Evolutionary conservation across 2,113 vertebrate species (phyloP).

Genomic region (Nansenia antarctica): DNA sequence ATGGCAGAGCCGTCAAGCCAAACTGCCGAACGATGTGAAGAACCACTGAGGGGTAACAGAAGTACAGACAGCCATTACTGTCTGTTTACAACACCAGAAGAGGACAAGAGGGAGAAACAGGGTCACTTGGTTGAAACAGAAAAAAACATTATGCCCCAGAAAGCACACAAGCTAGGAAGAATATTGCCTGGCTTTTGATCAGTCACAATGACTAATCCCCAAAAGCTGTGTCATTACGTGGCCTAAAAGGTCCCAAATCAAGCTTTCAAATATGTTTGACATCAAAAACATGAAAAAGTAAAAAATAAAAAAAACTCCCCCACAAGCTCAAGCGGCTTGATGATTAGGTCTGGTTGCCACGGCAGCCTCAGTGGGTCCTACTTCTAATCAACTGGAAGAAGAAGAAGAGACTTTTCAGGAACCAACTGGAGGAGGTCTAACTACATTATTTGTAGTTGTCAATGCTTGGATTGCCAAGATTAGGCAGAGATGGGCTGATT

Average conservation of each 20-base stretch:
- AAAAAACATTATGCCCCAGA: slow-evolving; percentile 45
- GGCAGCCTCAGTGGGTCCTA: too few relatives aligned
- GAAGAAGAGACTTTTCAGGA: too few relatives aligned
- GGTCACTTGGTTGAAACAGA: slow-evolving; percentile 55
- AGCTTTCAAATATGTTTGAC: too few relatives aligned
- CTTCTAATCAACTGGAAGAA: too few relatives aligned
- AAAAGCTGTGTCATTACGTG: background rate
- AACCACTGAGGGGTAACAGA: slow-evolving; percentile 66
- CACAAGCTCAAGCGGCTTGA: too few relatives aligned
- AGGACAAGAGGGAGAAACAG: slow-evolving; percentile 32
- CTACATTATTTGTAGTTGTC: too few relatives aligned
- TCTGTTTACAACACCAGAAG: slow-evolving; percentile 63
- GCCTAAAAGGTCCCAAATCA: too few relatives aligned
- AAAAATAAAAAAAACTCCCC: background rate
- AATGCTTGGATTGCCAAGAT: too few relatives aligned
- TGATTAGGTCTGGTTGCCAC: too few relatives aligned
- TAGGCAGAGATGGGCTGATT: background rate
- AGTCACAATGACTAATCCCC: too few relatives aligned
- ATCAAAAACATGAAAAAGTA: background rate
- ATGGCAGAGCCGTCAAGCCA: slow-evolving; percentile 62
- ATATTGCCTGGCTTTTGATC: too few relatives aligned
- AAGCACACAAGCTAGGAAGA: background rate
- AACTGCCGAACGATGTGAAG: slow-evolving; percentile 64
- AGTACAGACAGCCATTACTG: slow-evolving; percentile 59
- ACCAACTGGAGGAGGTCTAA: too few relatives aligned